Conservation (phyloP, 2,797 vertebrate species). For the Perodicticus potto region DNA sequence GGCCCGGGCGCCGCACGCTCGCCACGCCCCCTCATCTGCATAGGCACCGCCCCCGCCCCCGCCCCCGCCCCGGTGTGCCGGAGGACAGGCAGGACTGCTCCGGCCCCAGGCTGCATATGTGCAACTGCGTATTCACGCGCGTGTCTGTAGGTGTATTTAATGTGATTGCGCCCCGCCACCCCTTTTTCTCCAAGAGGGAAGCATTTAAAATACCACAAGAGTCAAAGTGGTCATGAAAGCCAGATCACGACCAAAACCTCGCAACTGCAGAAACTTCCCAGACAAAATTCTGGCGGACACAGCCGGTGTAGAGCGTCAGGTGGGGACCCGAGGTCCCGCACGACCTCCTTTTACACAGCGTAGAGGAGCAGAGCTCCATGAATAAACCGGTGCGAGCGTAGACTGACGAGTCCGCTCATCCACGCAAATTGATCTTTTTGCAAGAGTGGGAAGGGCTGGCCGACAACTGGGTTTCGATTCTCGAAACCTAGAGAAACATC, state of each 20-base stretch:
- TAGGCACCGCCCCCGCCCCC: constrained; percentile 86
- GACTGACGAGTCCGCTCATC: not conserved
- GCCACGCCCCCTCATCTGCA: constrained; percentile 95
- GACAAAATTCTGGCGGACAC: not conserved
- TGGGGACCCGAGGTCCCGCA: not conserved
- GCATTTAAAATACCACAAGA: not conserved
- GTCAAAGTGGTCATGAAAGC: not conserved
- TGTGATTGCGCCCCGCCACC: not conserved
- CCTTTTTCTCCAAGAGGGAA: not conserved
- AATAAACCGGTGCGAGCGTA: not conserved
- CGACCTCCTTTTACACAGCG: too few relatives aligned
- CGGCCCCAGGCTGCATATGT: accelerated
- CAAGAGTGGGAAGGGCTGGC: not conserved
- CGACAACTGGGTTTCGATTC: constrained; percentile 66
- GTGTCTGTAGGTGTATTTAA: accelerated
- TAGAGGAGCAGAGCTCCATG: not conserved
- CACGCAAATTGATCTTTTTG: not conserved
- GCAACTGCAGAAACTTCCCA: constrained; percentile 37
- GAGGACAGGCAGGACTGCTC: accelerated
- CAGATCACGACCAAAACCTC: not conserved
- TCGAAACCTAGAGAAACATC: not conserved
- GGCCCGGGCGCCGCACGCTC: constrained; percentile 88
- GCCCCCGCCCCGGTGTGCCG: constrained; percentile 7
- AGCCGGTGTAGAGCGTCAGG: accelerated
- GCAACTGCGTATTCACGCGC: accelerated